phyloP scores from a whole-genome alignment of 2,797 vertebrate genomes.

The Sciaenops ocellatus region DNA sequence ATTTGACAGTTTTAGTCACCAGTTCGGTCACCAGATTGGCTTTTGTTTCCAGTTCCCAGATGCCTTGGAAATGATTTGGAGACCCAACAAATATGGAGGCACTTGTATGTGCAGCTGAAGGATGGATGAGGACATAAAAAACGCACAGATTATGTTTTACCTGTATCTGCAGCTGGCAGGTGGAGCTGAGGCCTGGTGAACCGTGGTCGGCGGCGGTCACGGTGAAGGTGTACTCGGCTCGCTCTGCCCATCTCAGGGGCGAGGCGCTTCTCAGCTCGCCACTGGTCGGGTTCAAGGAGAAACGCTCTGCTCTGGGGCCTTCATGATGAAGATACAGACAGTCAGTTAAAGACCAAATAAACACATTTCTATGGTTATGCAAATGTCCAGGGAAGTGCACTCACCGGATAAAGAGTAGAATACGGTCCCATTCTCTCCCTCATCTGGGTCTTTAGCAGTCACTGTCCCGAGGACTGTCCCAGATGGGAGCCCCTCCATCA shows the following conservation, averaged over 20 bases:
- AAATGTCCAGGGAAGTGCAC: not conserved
- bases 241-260: constrained; percentile 85
- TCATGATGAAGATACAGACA: not conserved
- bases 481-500: constrained; percentile 90
- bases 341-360: not conserved
- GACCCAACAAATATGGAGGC: not conserved
- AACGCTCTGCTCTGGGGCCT: constrained; percentile 93
- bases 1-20: constrained; percentile 30
- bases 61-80: constrained; percentile 12
- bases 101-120: not conserved
- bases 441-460: constrained; percentile 94
- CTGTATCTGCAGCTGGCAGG: constrained; percentile 89
- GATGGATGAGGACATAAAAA: not conserved
- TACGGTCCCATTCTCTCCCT: constrained; percentile 96
- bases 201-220: constrained; percentile 91
- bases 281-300: constrained; percentile 88
- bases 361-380: not conserved
- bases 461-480: constrained; percentile 90
- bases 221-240: constrained; percentile 89
- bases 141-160: constrained; percentile 72
- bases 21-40: constrained; percentile 24
- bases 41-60: constrained; percentile 14
- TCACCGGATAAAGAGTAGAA: constrained; percentile 91
- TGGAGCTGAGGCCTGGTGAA: constrained; percentile 84
- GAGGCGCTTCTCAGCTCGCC: constrained; percentile 91